Evolutionary conservation across 2,888 invertebrate species (phyloP).

Genomic region (Anaspis maculata): DNA sequence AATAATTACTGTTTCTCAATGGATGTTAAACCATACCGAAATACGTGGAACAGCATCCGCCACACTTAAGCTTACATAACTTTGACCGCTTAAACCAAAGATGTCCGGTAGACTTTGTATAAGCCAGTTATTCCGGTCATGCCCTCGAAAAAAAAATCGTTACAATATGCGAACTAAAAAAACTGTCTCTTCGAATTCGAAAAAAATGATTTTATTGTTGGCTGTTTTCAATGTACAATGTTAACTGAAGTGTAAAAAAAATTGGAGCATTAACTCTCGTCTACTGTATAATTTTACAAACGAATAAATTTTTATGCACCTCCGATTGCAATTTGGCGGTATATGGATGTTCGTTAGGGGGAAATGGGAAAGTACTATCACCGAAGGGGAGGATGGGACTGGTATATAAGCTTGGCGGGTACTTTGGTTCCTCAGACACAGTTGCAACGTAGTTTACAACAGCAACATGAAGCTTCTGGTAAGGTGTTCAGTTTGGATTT

Average conservation of each 20-base stretch:
- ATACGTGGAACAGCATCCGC: not conserved
- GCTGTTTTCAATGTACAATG: too few relatives aligned
- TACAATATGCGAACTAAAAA: too few relatives aligned
- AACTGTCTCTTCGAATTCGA: too few relatives aligned
- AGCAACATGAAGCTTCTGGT: constrained; percentile 31
- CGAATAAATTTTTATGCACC: not conserved
- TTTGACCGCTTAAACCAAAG: too few relatives aligned
- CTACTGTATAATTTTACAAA: not conserved
- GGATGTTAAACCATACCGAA: not conserved
- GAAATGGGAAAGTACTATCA: constrained; percentile 31
- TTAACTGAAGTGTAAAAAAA: too few relatives aligned
- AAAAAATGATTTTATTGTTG: too few relatives aligned
- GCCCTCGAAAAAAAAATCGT: too few relatives aligned
- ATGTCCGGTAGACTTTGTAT: too few relatives aligned
- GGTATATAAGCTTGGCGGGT: constrained; percentile 25
- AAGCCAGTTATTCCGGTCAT: too few relatives aligned
- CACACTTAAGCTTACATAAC: not conserved
- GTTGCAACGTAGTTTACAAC: constrained; percentile 22
- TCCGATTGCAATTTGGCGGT: not conserved
- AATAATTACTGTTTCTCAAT: not conserved
- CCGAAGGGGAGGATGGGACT: constrained; percentile 27
- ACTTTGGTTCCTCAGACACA: constrained; percentile 24
- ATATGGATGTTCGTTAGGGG: too few relatives aligned
- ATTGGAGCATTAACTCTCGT: too few relatives aligned
- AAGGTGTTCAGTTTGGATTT: constrained; percentile 10